Evolutionary conservation across 2,888 invertebrate genomes (phyloP), one percentile per base, ranked within the genome.

Genomic region (Dioctria linearis): DNA sequence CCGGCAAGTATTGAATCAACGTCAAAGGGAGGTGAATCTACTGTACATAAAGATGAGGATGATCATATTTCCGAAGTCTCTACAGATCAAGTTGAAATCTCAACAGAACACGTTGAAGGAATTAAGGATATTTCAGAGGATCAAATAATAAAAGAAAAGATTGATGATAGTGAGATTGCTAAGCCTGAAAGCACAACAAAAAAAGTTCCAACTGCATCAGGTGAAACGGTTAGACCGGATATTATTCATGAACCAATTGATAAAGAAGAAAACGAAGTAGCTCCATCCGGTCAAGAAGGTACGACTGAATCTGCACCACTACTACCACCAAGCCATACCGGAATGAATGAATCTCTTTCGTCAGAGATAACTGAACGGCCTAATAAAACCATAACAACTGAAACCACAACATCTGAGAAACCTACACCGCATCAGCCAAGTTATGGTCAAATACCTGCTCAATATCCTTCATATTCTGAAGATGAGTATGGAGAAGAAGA

Each of bases 401-500:
- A 67, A 3, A n/a, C 8, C 5, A 9, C 40, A 40, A 54, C 63
- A n/a, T 49, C 63, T 57, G 79, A 54, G 3, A 61, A 57, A 76
- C 43, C 40, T 59, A 39, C 49, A 71, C 79, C 46, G 8, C 67
- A 80, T n/a, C 81, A 80, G 25, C 69, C 80, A 46, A 69, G 54
- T 25, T 81, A 81, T 54, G 82, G 80, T 40, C 80, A 80, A 49
- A 39, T 82, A 80, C 86, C 87, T 49, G 86, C 88, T 46, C 86
- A 87, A 79, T 87, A 87, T 80, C 86, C 87, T 78, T 83, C 86
- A 13, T 87, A 87, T 81, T 88, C 88, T 4, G 91, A 91, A 80
- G 92, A 93, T 82, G 94, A 95, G 84, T 94, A 95, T 85, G 85
- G 84, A 6, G 87, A 87, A 79, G 93, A 92, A 83, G 95, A 95